Conservation (phyloP, 2,888 invertebrate genomes). For the Nomada goodeniana region DNA sequence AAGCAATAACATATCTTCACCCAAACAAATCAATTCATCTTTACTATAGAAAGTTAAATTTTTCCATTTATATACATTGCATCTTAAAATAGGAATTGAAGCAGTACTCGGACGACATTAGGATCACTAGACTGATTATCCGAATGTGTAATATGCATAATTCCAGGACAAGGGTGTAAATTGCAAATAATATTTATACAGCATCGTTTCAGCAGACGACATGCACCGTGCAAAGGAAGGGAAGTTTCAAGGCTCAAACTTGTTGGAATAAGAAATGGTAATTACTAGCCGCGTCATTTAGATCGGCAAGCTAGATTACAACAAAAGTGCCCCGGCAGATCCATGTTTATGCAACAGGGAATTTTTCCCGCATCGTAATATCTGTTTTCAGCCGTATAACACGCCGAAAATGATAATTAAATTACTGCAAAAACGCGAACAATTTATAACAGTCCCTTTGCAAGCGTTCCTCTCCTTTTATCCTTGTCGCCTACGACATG, state of each 20-base stretch:
- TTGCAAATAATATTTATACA: not conserved
- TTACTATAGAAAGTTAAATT: too few species aligned
- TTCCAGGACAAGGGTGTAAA: not conserved
- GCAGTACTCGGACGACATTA: too few species aligned
- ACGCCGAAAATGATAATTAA: constrained; percentile 55
- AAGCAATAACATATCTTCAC: too few species aligned
- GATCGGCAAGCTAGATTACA: constrained; percentile 13
- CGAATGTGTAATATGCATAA: not conserved
- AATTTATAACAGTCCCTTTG: not conserved
- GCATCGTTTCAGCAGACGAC: not conserved
- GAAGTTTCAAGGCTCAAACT: not conserved
- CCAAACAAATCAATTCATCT: too few species aligned
- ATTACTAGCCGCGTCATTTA: constrained; percentile 9
- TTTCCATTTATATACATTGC: too few species aligned
- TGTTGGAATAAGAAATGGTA: constrained; percentile 18
- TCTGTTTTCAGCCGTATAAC: constrained; percentile 27
- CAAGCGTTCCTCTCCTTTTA: not conserved
- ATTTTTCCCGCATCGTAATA: constrained; percentile 30
- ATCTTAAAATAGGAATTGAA: too few species aligned
- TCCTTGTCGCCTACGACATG: too few species aligned
- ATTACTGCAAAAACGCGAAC: constrained; percentile 9
- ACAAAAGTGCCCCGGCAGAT: constrained; percentile 2
- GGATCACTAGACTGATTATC: too few species aligned
- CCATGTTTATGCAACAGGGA: constrained; percentile 38
- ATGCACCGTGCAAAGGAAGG: not conserved